These are phyloP conservation scores for Protophormia terraenovae DNA, from an alignment of 2,888 invertebrate species.

Conservation along the genomic window DNA sequence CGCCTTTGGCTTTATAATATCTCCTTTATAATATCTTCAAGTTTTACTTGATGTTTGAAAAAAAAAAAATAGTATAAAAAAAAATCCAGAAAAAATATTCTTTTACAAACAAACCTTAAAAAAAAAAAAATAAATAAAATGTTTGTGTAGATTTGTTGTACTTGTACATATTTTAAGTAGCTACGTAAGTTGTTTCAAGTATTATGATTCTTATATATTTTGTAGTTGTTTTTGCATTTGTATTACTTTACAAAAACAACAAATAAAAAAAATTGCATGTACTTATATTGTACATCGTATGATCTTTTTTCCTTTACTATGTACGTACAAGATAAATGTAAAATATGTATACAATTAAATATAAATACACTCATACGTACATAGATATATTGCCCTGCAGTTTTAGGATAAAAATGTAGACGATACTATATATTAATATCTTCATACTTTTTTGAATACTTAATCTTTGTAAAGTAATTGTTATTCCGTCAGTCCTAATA, in stretches of 20 bases:
- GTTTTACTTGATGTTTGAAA: slow-evolving; percentile 33
- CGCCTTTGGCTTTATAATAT: slow-evolving; percentile 37
- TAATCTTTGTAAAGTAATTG: no score
- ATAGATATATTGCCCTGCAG: not conserved
- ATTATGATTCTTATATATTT: not conserved
- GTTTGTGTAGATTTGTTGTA: not conserved
- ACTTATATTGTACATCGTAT: slow-evolving; percentile 12
- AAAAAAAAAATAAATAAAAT: not conserved
- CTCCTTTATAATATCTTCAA: slow-evolving; percentile 29
- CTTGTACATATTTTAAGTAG: slow-evolving; percentile 45
- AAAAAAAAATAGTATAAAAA: not conserved
- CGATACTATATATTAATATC: no score
- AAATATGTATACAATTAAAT: not conserved
- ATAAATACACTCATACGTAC: not conserved
- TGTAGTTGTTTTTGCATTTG: not conserved
- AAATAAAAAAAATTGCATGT: not conserved
- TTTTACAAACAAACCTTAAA: no score
- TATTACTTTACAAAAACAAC: slow-evolving; percentile 16
- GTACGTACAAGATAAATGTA: no score
- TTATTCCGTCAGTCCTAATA: no score
- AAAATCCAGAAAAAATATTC: not conserved
- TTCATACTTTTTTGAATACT: no score
- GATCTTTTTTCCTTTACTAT: slow-evolving; percentile 29
- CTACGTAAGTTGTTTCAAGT: slow-evolving; percentile 22
- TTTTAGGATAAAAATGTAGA: slow-evolving; percentile 38